phyloP scores from a whole-genome alignment of 2,797 vertebrate species.

The Megalops cyprinoides region DNA sequence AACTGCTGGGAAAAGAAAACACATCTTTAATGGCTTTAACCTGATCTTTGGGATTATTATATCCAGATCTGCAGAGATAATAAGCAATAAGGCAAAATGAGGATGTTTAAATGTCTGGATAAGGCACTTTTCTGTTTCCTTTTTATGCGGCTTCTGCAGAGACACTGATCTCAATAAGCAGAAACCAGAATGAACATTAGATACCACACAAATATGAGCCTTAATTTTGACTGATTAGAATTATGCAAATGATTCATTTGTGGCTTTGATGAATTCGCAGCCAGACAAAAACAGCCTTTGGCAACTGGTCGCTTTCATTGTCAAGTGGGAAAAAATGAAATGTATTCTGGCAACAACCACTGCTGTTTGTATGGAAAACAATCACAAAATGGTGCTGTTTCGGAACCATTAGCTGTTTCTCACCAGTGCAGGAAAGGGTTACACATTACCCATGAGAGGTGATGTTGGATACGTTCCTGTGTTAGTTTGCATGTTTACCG shows the following conservation, averaged over 20 bases:
- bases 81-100: not conserved
- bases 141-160: not conserved
- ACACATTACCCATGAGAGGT: too few species aligned
- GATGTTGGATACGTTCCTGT: too few species aligned
- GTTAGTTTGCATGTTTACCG: too few species aligned
- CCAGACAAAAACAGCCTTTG: not conserved
- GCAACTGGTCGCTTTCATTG: conserved; percentile 18
- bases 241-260: conserved; percentile 31
- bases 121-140: not conserved
- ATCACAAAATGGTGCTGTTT: not conserved
- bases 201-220: conserved; percentile 8
- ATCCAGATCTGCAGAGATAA: not conserved
- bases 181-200: conserved; percentile 14
- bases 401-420: not conserved
- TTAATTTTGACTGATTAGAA: conserved; percentile 21
- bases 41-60: too few species aligned
- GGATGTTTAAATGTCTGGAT: not conserved
- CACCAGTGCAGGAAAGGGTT: too few species aligned
- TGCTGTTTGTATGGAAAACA: not conserved
- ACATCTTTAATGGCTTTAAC: too few species aligned
- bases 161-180: not conserved
- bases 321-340: not conserved
- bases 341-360: not conserved
- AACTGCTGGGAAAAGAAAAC: too few species aligned
- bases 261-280: conserved; percentile 6